Evolutionary conservation across 2,113 vertebrate species (phyloP).

Genomic region (Sterna hirundo): DNA sequence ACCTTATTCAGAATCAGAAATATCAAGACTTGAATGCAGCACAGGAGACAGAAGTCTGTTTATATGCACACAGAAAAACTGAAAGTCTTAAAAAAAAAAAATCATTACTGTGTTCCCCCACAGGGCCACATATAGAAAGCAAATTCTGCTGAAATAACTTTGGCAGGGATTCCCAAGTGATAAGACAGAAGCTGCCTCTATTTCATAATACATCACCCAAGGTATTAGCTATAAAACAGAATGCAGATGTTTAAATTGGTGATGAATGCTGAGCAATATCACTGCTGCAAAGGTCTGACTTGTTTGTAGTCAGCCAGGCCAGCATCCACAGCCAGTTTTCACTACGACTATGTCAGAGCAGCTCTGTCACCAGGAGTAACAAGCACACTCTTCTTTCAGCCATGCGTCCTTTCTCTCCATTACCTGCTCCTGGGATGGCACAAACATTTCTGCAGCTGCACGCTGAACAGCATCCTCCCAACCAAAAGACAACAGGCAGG

Average conservation of each 20-base stretch:
- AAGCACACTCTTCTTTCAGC: background rate
- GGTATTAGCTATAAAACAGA: background rate
- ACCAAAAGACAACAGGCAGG: background rate
- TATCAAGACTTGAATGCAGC: background rate
- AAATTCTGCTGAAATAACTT: background rate
- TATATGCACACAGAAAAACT: background rate
- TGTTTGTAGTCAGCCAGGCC: background rate
- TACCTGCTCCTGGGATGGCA: background rate
- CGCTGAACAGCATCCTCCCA: background rate
- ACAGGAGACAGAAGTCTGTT: background rate
- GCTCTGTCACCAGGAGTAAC: background rate
- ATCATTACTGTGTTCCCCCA: conserved; percentile 15
- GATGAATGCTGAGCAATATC: background rate
- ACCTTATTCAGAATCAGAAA: background rate
- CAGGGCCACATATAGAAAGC: background rate
- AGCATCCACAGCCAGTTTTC: background rate
- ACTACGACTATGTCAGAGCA: background rate
- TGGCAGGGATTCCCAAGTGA: background rate
- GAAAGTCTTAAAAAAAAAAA: background rate
- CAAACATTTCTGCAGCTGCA: background rate
- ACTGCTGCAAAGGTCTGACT: background rate
- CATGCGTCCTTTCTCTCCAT: background rate
- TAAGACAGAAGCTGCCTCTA: background rate
- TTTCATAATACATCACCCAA: background rate
- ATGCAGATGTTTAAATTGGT: background rate